Evolutionary conservation across 2,113 vertebrate genomes (phyloP), one percentile per base, ranked within the genome.

Genomic region (Myotis yumanensis): DNA sequence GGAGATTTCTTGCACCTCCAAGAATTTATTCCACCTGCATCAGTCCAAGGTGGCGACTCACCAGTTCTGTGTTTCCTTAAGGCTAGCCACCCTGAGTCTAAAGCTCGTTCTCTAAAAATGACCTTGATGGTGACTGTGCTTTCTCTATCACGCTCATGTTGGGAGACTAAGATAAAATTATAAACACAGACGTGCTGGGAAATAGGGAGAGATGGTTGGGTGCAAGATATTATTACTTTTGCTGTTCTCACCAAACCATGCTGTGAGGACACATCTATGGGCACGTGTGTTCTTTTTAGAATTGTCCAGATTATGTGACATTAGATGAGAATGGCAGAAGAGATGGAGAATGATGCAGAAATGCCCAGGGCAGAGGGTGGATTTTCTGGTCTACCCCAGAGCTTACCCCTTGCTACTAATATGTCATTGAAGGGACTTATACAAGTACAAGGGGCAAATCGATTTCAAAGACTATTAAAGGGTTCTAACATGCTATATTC

Each of bases 21-120:
- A 23, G 32, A 73, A n/a, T 57, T 28, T 43, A 68, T 37, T 20
- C 52, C 14, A 69, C 30, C 14, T 22, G 7, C 0, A 0, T 25
- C 11, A 23, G 69, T 51, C 66, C 69, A 52, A n/a, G 12, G 5
- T 7, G n/a, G 66, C 0, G 0, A 22, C 32, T 28, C 46, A 23
- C 16, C 15, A 57, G 73, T 35, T 35, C 51, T 8, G 71, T 11
- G 28, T 43, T 23, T 46, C 9, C 0, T 66, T 37, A 62, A 46
- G 22, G 54, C 30, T 54, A n/a, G 4, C 28, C 32, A 22, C 22
- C 52, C 16, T 28, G 32, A 11, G 43, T 23, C 64, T 66, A 37
- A 82, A 32, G 18, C 15, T 12, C 23, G 22, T 35, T 52, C 86
- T 87, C 8, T 25, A 43, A 35, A 86, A 66, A 35, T 4, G 48